Evolutionary conservation across 64 coral and sea anemone species (phyloP), one percentile per base, ranked within the genome.

Genomic region (Montipora cactus): DNA sequence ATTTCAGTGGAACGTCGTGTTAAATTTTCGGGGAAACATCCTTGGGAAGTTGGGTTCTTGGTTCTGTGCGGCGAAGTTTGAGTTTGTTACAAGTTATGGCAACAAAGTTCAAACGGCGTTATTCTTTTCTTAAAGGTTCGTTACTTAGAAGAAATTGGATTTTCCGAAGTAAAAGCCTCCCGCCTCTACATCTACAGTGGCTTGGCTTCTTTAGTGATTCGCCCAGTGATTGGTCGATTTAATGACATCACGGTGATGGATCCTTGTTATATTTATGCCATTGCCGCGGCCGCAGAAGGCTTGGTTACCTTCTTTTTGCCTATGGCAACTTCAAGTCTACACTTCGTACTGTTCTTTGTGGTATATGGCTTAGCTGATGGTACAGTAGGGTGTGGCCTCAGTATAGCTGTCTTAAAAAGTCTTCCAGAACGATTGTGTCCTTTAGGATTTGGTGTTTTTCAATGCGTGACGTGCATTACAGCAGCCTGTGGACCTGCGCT

Each of bases 111-210:
- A 28, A 28, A 28, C 28, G 28, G 28, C 28, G 28, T 55, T 55
- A 7, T 55, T 55, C 10, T 55, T 55, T 55, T 67, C 15, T 49
- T 51, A 4, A 3, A 86, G 82, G 82, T 86, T 21, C 82, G 82
- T 70, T 86, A 71, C 46, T 22, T 86, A 3, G 82, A 86, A 49
- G 82, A 86, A 0, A 72, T 49, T 1, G 82, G 82, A 25, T 72
- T 21, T 9, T 4, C 64, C n/a, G 82, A 86, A 50, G 82, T 86
- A 7, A 71, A 47, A n/a, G 82, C 82, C 47, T 72, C 82, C 0
- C 82, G 82, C 45, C n/a, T 86, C 3, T 86, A 86, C 82, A 86
- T 86, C 11, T 86, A 86, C 66, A 49, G 82, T 49, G 82, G 82
- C 11, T 6, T 86, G 11, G 82, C 82, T 9, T 86, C 82, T 13